Conservation (phyloP, 2,113 vertebrate genomes). For the Glaucomys volans region DNA sequence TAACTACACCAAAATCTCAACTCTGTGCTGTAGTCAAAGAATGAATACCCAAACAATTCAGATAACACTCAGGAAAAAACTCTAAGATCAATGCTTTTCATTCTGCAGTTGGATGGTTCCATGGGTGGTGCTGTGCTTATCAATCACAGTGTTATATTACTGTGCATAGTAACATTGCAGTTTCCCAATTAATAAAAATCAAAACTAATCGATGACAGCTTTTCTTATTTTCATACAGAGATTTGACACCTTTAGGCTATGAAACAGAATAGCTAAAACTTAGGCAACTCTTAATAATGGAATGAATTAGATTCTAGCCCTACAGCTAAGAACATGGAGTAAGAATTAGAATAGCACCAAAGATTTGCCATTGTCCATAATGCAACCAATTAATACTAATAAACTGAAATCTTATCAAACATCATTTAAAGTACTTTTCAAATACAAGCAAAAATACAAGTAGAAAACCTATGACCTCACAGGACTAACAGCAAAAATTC, state of each 20-base stretch:
- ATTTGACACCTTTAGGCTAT: slow-evolving; percentile 49
- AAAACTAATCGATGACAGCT: slow-evolving; percentile 64
- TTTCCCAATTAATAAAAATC: slow-evolving; percentile 63
- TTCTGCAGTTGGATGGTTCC: slow-evolving; percentile 42
- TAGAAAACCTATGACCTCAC: slow-evolving; percentile 18
- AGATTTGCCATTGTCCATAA: slow-evolving; percentile 61
- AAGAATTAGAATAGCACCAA: slow-evolving; percentile 30
- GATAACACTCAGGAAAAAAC: slow-evolving; percentile 51
- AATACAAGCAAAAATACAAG: slow-evolving; percentile 15
- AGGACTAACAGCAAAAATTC: background rate
- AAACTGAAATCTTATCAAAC: slow-evolving; percentile 22
- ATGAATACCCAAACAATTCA: slow-evolving; percentile 66
- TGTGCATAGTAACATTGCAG: slow-evolving; percentile 1
- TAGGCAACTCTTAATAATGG: slow-evolving; percentile 68
- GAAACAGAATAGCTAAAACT: slow-evolving; percentile 54
- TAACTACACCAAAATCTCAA: background rate
- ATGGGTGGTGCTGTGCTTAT: background rate
- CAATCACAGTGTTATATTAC: slow-evolving; percentile 18
- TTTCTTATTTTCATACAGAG: slow-evolving; percentile 48
- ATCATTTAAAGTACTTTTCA: slow-evolving; percentile 35
- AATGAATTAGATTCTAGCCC: slow-evolving; percentile 51
- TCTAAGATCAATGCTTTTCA: background rate
- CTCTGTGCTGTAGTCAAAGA: background rate
- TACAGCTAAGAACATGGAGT: slow-evolving; percentile 48
- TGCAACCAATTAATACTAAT: slow-evolving; percentile 61